Base-by-base conservation (phyloP, 2,797 vertebrate species). In the Astyanax mexicanus region DNA sequence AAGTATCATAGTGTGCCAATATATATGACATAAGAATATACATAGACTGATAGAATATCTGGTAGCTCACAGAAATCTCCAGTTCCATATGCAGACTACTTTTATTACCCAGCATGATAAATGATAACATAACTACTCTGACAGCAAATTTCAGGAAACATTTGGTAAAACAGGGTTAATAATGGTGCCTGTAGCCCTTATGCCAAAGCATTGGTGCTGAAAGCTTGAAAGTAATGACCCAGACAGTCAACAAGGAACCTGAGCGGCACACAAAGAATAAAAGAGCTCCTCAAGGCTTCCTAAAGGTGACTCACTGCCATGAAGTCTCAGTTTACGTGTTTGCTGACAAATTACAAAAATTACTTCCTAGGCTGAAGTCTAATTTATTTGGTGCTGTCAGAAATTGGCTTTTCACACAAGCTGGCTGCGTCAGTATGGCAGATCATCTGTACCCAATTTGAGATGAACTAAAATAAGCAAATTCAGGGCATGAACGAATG, bases 271-370 rank as follows among this genome's bases (percentile, higher is more conserved):
- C 65, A 52, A 21, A 27, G 5, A 68, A 68, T 60, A 69, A 49
- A 51, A 21, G 45, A 29, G 19, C 60, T n/a, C n/a, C n/a, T n/a
- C n/a, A n/a, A 49, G 29, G 21, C 52, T 60, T 40, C 42, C 37
- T 40, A 13, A 61, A 52, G 69, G 74, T 79, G 77, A 73, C 52
- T 79, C 77, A 79, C 44, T 19, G 6, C 55, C 37, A 79, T 60
- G 64, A 74, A 37, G 55, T 69, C 65, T 68, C 45, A 25, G 38
- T 72, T 72, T 61, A 47, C 70, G 47, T 49, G 61, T 51, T 71
- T 77, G 58, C 61, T 75, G 25, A 54, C 52, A 54, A 54, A 54
- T 17, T 5, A 6, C 23, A 64, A 47, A 45, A 80, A 40, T 35
- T 15, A 25, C 45, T 52, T 75, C 37, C 64, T 68, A 38, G 27